Base-by-base conservation (phyloP, 2,113 vertebrate genomes). In the Chelonoidis abingdonii region DNA sequence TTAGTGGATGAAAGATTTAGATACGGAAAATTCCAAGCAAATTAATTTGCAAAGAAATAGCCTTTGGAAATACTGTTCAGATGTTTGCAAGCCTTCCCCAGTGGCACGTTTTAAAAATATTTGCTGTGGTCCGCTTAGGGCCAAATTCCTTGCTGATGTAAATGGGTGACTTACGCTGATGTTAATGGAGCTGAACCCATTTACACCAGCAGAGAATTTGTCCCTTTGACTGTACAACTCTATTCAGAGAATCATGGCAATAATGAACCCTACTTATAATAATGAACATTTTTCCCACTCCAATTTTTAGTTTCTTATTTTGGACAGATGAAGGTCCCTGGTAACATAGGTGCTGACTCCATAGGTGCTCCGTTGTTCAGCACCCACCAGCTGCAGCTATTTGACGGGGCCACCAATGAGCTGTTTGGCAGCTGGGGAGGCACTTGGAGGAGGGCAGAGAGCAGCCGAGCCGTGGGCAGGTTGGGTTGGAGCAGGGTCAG, bases 11-110 rank as follows among this genome's bases (percentile, higher is more conserved):
- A 88, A 84, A 95, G 35, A 90, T 89, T 94, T 95, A 93, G 57
- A 95, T 81, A 91, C 0, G 1, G 87, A 96, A 96, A 96, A 91
- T 87, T 94, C 96, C 44, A 93, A 90, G 75, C 21, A 84, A 90
- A 97, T 86, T 87, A 89, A 94, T 95, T 96, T 96, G 87, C 78
- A 93, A 94, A 91, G 91, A 81, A 95, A 96, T 94, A 54, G 75
- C n/a, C 94, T 92, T 92, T 84, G 65, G 65, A 87, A 97, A 41
- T 72, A 86, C 35, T 78, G 6, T 10, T n/a, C 35, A 96, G 87
- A 50, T 90, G 38, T 86, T 94, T 91, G 84, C 81, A 91, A 92
- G 41, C 75, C 65, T 53, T 94, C 53, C 53, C 57, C 8, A 87
- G 84, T 83, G 83, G 14, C 2, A 9, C 56, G 92, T 14, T 94